Conservation (phyloP, 2,797 vertebrate species). For the Sciurus carolinensis region DNA sequence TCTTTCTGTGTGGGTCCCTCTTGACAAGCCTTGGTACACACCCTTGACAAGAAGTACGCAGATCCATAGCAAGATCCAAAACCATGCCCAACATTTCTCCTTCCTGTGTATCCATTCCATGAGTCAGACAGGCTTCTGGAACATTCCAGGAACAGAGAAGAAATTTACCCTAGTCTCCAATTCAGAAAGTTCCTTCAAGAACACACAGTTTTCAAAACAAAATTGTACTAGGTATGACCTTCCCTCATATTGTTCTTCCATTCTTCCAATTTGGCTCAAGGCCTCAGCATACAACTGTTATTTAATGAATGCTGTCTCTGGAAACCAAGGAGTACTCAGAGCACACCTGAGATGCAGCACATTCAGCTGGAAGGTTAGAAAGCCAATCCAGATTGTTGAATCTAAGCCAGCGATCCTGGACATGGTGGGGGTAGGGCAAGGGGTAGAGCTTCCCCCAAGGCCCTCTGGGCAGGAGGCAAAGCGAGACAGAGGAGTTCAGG, state of each 20-base stretch:
- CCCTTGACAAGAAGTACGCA: slow-evolving; percentile 44
- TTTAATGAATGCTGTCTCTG: slow-evolving; percentile 12
- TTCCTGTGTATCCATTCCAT: slow-evolving; percentile 70
- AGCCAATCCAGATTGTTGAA: background rate
- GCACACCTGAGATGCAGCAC: background rate
- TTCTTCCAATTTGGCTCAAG: slow-evolving; percentile 2
- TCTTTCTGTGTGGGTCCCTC: slow-evolving; percentile 71
- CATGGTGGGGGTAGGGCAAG: background rate
- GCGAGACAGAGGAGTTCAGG: too few species aligned
- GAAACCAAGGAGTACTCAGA: background rate
- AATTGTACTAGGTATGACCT: slow-evolving; percentile 31
- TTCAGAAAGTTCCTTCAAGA: slow-evolving; percentile 61
- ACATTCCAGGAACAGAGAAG: slow-evolving; percentile 76
- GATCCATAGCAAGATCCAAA: slow-evolving; percentile 43
- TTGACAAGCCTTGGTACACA: background rate
- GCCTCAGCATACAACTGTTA: background rate
- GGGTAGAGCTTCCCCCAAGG: background rate
- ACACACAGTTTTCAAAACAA: slow-evolving; percentile 57
- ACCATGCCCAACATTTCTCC: slow-evolving; percentile 35
- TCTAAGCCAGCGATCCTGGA: background rate
- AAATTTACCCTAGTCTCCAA: slow-evolving; percentile 7
- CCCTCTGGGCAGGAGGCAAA: background rate
- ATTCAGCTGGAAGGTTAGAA: background rate
- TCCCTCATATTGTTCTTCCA: background rate
- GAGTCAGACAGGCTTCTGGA: slow-evolving; percentile 63